These are phyloP conservation scores for Lacanobia oleracea DNA, from an alignment of 2,888 invertebrate species.

Conservation along the genomic window DNA sequence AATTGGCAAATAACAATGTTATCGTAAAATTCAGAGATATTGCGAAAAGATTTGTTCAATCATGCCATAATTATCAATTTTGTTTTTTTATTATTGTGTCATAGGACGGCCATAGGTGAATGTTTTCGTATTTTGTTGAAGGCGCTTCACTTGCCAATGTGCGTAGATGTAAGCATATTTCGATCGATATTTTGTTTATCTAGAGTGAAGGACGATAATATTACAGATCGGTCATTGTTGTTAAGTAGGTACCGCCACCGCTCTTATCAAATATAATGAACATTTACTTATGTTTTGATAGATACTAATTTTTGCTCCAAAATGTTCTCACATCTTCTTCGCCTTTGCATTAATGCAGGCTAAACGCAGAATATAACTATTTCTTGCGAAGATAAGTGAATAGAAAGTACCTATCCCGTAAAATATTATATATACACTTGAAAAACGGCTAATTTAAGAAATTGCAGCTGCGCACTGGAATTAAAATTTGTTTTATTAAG, in stretches of 20 bases:
- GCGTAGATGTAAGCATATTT: conserved; percentile 16
- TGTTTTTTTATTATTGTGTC: conserved; percentile 37
- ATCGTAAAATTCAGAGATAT: conserved; percentile 65
- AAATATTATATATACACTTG: not conserved
- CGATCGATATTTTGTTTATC: conserved; percentile 54
- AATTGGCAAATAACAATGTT: conserved; percentile 65
- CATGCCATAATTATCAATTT: conserved; percentile 56
- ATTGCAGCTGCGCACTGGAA: not conserved
- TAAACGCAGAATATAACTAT: not conserved
- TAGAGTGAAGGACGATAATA: conserved; percentile 48
- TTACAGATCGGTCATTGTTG: conserved; percentile 56
- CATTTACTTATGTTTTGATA: conserved; percentile 31
- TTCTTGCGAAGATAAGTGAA: not conserved
- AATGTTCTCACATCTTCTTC: not conserved
- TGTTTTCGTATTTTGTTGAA: conserved; percentile 38
- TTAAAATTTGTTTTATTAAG: no score
- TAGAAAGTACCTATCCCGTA: not conserved
- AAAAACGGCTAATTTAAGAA: not conserved
- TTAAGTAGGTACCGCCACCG: conserved; percentile 38
- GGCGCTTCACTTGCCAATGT: conserved; percentile 15
- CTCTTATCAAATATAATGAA: conserved; percentile 53
- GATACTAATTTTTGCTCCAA: not conserved
- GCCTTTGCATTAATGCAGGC: not conserved
- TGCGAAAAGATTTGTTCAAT: conserved; percentile 40
- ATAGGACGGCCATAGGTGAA: conserved; percentile 31